Evolutionary conservation across 1,140 invertebrate species (phyloP).

Genomic region (Apis dorsata): DNA sequence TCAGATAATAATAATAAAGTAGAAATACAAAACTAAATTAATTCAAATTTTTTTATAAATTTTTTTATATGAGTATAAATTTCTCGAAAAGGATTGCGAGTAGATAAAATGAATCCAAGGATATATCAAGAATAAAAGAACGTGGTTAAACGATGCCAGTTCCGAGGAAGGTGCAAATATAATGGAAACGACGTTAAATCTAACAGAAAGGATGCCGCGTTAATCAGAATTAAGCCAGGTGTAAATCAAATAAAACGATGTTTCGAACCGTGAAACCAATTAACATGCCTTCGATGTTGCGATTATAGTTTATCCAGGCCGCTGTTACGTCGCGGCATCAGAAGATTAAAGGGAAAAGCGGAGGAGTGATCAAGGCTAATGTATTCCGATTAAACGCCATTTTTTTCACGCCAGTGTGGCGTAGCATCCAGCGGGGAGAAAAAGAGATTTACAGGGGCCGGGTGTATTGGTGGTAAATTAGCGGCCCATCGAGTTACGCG

Average conservation of each 20-base stretch:
- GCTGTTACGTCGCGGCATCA: background rate
- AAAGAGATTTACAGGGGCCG: conserved; percentile 15
- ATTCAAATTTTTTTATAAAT: too few species aligned
- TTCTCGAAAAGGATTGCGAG: too few species aligned
- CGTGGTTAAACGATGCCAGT: too few species aligned
- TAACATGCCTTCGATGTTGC: background rate
- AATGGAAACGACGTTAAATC: too few species aligned
- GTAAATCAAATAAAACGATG: background rate
- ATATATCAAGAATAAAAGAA: too few species aligned
- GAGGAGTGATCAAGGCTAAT: conserved; percentile 1
- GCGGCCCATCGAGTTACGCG: background rate
- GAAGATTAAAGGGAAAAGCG: background rate
- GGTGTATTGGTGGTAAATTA: conserved; percentile 18
- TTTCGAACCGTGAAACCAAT: background rate
- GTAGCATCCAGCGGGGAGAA: too few species aligned
- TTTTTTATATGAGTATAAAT: too few species aligned
- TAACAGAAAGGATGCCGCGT: too few species aligned
- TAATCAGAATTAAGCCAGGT: background rate
- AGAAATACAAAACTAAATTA: too few species aligned
- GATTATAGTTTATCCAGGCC: background rate
- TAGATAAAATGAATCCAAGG: too few species aligned
- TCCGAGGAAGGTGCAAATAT: too few species aligned
- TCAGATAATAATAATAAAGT: too few species aligned
- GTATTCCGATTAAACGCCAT: conserved; percentile 2
- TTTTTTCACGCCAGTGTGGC: background rate